phyloP scores from a whole-genome alignment of 2,888 invertebrate species.

The Tupiocoris notatus region DNA sequence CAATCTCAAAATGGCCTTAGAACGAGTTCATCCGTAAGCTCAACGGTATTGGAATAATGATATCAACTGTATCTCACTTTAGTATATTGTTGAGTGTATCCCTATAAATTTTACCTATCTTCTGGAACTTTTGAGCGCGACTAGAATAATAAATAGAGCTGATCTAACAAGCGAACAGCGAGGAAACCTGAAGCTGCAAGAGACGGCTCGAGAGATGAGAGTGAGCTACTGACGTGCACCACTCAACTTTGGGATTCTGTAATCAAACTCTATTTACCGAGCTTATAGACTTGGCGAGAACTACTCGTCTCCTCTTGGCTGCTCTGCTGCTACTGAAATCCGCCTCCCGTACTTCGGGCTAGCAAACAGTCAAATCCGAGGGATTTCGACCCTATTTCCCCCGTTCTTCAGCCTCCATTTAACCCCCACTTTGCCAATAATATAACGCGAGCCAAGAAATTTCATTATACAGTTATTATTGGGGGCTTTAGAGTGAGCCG shows the following conservation, averaged over 20 bases:
- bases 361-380: neutral
- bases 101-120: too few relatives aligned
- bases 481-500: neutral
- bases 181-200: too few relatives aligned
- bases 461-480: neutral
- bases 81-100: too few relatives aligned
- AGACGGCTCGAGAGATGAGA: too few relatives aligned
- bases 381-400: neutral
- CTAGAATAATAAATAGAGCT: neutral
- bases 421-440: neutral
- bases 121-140: neutral
- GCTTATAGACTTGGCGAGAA: neutral
- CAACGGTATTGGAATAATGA: too few relatives aligned
- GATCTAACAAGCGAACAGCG: too few relatives aligned
- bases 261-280: neutral
- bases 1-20: too few relatives aligned
- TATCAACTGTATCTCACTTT: too few relatives aligned
- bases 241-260: neutral
- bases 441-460: neutral
- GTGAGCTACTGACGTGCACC: neutral
- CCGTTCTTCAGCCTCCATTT: neutral
- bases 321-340: neutral
- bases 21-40: too few relatives aligned
- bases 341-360: neutral
- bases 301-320: neutral